phyloP scores from a whole-genome alignment of 2,888 invertebrate species.

The Apamea anceps region DNA sequence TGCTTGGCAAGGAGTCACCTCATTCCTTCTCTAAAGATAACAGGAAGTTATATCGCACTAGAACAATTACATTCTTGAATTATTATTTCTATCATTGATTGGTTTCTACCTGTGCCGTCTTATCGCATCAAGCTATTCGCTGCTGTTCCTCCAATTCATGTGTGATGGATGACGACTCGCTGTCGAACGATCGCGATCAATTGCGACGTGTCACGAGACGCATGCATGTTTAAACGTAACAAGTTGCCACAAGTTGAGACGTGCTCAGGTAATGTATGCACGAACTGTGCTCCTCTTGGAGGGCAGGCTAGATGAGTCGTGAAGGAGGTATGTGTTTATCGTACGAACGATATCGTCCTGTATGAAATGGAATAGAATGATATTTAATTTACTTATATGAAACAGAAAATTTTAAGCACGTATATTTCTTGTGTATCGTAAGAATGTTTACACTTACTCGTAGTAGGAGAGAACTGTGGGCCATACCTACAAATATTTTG shows the following conservation, averaged over 20 bases:
- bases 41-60: background rate
- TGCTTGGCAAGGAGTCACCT: background rate
- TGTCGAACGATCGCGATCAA: conserved; percentile 1
- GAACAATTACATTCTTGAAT: background rate
- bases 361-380: background rate
- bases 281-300: background rate
- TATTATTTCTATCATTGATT: background rate
- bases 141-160: background rate
- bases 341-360: background rate
- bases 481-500: background rate
- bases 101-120: background rate
- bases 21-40: background rate
- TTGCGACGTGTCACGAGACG: conserved; percentile 14
- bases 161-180: conserved; percentile 9
- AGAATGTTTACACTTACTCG: background rate
- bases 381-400: background rate
- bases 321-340: background rate
- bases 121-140: background rate
- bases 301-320: background rate
- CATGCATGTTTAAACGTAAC: conserved; percentile 42
- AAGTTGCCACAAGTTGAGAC: conserved; percentile 22
- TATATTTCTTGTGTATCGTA: background rate
- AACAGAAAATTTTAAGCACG: background rate
- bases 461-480: background rate
- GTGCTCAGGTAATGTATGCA: conserved; percentile 11